Conservation (phyloP, 2,113 vertebrate species). For the Lepisosteus osseus region DNA sequence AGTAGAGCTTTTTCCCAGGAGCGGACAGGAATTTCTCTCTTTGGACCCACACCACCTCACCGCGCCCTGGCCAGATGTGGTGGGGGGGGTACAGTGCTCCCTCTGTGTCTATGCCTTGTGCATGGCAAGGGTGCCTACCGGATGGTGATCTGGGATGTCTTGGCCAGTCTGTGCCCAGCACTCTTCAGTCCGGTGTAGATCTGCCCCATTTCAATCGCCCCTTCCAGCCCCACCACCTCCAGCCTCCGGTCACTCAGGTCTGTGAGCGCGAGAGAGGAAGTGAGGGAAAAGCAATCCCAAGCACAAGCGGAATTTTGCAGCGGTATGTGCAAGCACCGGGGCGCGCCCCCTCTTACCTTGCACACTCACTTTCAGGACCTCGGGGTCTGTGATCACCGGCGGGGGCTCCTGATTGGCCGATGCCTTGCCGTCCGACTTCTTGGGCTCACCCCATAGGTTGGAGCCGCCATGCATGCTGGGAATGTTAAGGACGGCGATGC, state of each 20-base stretch:
- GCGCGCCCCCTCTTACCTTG: conserved; percentile 65
- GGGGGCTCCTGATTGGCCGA: conserved; percentile 55
- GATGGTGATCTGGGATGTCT: conserved; percentile 84
- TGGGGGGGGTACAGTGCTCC: neutral
- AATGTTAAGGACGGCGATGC: conserved; percentile 86
- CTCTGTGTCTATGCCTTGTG: neutral
- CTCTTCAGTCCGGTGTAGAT: conserved; percentile 89
- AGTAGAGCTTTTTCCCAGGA: too few relatives aligned
- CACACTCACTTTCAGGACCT: conserved; percentile 77
- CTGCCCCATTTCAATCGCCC: conserved; percentile 89
- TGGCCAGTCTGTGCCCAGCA: conserved; percentile 80
- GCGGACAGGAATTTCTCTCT: too few relatives aligned
- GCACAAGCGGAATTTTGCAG: neutral
- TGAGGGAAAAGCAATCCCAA: neutral
- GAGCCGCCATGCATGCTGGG: conserved; percentile 91
- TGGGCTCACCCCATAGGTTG: conserved; percentile 89
- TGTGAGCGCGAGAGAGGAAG: conserved; percentile 34
- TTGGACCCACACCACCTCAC: conserved; percentile 4
- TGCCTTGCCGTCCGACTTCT: conserved; percentile 57
- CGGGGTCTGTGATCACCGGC: conserved; percentile 75
- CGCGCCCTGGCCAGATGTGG: neutral
- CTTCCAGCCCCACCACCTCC: conserved; percentile 87
- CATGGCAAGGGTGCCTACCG: conserved; percentile 51
- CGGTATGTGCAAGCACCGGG: too few relatives aligned
- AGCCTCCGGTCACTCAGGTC: conserved; percentile 81